phyloP scores from a whole-genome alignment of 2,797 vertebrate species.

The Limosa lapponica region DNA sequence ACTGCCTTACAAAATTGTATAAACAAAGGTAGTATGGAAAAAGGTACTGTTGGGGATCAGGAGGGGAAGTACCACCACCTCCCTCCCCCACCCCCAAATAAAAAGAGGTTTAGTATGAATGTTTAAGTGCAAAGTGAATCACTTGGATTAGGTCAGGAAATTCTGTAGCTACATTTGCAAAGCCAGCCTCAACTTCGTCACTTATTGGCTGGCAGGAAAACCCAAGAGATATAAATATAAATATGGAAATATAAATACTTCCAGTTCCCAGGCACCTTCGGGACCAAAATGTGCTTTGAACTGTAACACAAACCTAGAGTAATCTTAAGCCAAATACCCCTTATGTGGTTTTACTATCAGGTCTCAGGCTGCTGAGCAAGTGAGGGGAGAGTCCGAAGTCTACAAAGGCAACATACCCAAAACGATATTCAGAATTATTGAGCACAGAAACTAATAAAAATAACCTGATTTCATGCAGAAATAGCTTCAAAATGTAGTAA shows the following conservation, averaged over 20 bases:
- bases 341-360: background rate
- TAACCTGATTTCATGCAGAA: background rate
- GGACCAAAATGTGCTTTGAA: background rate
- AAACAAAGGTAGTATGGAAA: background rate
- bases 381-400: rapidly evolving
- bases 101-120: background rate
- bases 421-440: background rate
- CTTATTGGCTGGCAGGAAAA: background rate
- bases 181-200: background rate
- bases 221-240: background rate
- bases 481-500: background rate
- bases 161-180: background rate
- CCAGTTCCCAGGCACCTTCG: background rate
- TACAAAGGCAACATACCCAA: background rate
- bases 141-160: background rate
- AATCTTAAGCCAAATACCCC: background rate
- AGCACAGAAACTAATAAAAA: background rate
- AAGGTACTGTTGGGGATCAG: background rate
- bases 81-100: background rate
- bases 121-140: background rate
- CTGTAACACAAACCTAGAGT: background rate
- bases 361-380: background rate
- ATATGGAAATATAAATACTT: background rate
- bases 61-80: background rate
- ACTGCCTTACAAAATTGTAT: background rate